Conservation (phyloP, 2,797 vertebrate genomes). For the Labeo calbasu region DNA sequence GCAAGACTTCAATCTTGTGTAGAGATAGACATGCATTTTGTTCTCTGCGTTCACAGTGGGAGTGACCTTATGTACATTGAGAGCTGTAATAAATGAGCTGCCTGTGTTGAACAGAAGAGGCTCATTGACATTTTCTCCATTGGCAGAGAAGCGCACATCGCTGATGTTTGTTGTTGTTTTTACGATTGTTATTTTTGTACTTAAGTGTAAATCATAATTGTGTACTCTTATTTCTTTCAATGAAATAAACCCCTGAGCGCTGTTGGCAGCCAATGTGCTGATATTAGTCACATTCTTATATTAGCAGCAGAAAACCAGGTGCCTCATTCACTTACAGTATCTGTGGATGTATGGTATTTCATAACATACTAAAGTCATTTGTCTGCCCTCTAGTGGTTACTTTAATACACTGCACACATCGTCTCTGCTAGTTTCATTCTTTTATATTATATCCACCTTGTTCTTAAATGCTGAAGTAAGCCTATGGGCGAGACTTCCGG, state of each 20-base stretch:
- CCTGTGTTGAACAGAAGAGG: conserved; percentile 54
- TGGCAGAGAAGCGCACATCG: conserved; percentile 26
- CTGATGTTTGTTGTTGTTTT: conserved; percentile 9
- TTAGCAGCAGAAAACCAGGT: neutral
- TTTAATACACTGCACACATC: neutral
- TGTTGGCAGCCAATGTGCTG: neutral
- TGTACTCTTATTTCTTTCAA: conserved; percentile 35
- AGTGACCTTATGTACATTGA: conserved; percentile 59
- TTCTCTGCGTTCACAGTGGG: conserved; percentile 55
- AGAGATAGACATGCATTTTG: conserved; percentile 71
- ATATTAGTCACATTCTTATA: neutral
- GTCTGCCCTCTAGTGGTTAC: conserved; percentile 24
- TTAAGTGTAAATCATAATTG: conserved; percentile 43
- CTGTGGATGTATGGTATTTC: neutral
- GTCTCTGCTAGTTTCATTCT: neutral
- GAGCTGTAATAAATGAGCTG: conserved; percentile 62
- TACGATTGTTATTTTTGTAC: conserved; percentile 51
- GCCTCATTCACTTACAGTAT: neutral
- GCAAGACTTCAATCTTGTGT: conserved; percentile 60
- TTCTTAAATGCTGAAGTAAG: too few species aligned
- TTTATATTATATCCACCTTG: neutral
- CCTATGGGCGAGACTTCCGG: too few species aligned
- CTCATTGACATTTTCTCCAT: conserved; percentile 41
- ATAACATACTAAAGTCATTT: neutral
- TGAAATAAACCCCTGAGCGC: conserved; percentile 40